These are phyloP conservation scores for Ophion costatus DNA, from an alignment of 2,888 invertebrate species.

Conservation along the genomic window DNA sequence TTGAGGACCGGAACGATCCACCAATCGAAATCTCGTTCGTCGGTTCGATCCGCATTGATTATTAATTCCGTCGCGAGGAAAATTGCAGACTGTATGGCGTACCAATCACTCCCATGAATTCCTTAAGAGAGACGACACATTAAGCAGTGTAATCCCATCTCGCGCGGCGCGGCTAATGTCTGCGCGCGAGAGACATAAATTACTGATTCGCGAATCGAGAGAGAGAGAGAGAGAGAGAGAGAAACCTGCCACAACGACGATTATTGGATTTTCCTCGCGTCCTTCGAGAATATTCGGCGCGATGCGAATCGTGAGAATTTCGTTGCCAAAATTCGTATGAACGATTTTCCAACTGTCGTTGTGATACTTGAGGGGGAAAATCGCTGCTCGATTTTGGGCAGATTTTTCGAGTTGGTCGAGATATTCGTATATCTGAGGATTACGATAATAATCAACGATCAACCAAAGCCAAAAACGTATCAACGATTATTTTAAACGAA, in stretches of 20 bases:
- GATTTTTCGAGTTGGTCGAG: conserved; percentile 34
- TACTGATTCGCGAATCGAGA: conserved; percentile 9
- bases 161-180: conserved; percentile 2
- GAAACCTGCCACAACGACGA: conserved; percentile 61
- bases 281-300: not conserved
- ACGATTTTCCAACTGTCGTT: conserved; percentile 48
- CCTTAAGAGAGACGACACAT: conserved; percentile 53
- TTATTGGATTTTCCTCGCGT: conserved; percentile 58
- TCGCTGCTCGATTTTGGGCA: conserved; percentile 34
- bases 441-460: too few relatives aligned
- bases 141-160: conserved; percentile 19
- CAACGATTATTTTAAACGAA: not conserved
- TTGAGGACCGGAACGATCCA: conserved; percentile 62
- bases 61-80: conserved; percentile 59
- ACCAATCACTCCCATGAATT: conserved; percentile 63
- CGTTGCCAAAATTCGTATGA: conserved; percentile 56
- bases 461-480: too few relatives aligned
- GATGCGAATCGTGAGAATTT: conserved; percentile 61
- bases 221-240: not conserved
- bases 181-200: conserved; percentile 26
- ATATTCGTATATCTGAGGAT: conserved; percentile 43
- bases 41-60: conserved; percentile 39
- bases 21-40: conserved; percentile 48
- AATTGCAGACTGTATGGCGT: conserved; percentile 61
- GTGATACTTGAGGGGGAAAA: conserved; percentile 41